These are phyloP conservation scores for Typhlichthys subterraneus DNA, from an alignment of 2,797 vertebrate species.

Conservation along the genomic window DNA sequence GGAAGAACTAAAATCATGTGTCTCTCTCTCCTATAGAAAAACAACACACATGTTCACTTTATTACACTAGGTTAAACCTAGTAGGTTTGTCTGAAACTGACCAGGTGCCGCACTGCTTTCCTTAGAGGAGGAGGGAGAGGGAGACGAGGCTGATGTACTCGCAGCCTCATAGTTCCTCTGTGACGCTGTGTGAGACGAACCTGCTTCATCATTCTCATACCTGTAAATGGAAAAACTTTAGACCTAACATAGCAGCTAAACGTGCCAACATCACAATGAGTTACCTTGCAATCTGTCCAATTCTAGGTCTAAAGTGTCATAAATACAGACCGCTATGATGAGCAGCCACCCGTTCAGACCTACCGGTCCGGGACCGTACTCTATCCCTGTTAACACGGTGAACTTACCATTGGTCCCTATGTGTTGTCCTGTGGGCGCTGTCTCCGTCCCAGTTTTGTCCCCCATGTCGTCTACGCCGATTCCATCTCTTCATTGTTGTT, in stretches of 20 bases:
- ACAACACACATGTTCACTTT: background rate
- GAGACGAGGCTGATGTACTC: conserved; percentile 22
- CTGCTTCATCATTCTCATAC: conserved; percentile 44
- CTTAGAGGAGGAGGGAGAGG: conserved; percentile 37
- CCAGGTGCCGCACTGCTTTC: conserved; percentile 78
- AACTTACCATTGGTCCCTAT: conserved; percentile 57
- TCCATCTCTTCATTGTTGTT: conserved; percentile 70
- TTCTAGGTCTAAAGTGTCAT: no score
- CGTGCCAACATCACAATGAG: no score
- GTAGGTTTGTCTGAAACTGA: conserved; percentile 51
- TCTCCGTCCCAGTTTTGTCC: conserved; percentile 55
- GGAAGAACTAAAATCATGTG: no score
- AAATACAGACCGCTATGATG: background rate
- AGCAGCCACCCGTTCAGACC: background rate
- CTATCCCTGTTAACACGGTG: background rate
- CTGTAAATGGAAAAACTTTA: conserved; percentile 23
- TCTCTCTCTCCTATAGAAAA: background rate
- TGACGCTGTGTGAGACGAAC: conserved; percentile 48
- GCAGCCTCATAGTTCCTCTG: conserved; percentile 35
- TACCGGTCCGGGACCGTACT: no score
- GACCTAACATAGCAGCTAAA: background rate
- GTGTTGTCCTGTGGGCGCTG: conserved; percentile 37
- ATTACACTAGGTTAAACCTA: background rate
- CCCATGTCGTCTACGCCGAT: conserved; percentile 52
- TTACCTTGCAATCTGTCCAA: no score